Base-by-base conservation (phyloP, 2,888 invertebrate genomes). In the Acholoe squamosa region DNA sequence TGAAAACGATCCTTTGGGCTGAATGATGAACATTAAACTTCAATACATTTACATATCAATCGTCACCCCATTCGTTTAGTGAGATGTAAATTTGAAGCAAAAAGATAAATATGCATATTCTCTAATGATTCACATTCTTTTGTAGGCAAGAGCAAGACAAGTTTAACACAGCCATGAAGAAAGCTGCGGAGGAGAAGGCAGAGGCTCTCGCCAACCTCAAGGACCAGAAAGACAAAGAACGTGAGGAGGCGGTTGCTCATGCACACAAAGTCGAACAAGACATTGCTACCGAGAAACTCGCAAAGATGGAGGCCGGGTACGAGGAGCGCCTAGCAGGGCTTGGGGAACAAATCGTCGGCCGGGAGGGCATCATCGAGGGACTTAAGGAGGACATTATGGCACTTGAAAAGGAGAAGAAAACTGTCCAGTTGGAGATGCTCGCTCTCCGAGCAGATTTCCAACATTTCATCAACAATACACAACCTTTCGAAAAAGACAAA, bases 381-480 rank as follows among this genome's bases (percentile, higher is more conserved):
- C 52, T 77, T 22, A 51, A 89, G 34, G 34, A 51, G 52, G 54
- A 71, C 22, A 19, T 93, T 22, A 31, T 89, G 31, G 92, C 93
- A n/a, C 89, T 91, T 51, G 93, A 93, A 67, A 91, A 91, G 31
- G 91, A 92, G 31, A 94, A 93, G 91, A 52, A 77, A 28, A 91
- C 91, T 52, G 92, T 93, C 0, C 93, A 93, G 91, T 91, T 91
- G 34, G 92, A 93, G 89, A 90, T 94, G 54, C n/a, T 92, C 31
- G 93, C 93, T 86, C 91, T 86, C 1, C 51, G 91, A 22, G 88
- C 16, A 52, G 93, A 93, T 67, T 94, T 94, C 80, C 94, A 94
- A 91, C 92, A 93, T 52, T 94, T 93, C 91, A 94, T 95, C 10
- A 93, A 94, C 91, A 92, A 92, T 84, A 91, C 93, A n/a, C 92